These are phyloP conservation scores for Myotis myotis DNA, from an alignment of 2,797 vertebrate species.

Conservation along the genomic window DNA sequence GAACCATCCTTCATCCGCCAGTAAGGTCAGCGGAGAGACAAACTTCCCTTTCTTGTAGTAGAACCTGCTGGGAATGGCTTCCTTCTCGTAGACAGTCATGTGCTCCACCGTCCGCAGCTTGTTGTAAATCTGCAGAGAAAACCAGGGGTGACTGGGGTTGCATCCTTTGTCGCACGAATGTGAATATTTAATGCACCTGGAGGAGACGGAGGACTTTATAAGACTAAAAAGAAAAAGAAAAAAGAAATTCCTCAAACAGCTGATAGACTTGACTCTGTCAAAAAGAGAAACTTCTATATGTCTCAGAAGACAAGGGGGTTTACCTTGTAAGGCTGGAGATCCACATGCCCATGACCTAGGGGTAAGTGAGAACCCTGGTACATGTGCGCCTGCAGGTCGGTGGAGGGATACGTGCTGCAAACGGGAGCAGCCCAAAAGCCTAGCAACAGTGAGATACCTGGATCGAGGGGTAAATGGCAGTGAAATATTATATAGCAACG, in stretches of 20 bases:
- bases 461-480: fast-evolving
- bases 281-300: background rate
- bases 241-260: background rate
- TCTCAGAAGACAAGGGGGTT: background rate
- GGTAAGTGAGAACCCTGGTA: background rate
- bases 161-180: background rate
- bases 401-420: background rate
- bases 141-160: background rate
- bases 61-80: constrained; percentile 91
- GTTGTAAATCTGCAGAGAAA: constrained; percentile 87
- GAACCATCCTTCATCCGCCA: constrained; percentile 95
- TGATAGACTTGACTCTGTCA: background rate
- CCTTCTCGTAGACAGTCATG: constrained; percentile 88
- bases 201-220: background rate
- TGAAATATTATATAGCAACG: background rate
- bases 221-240: background rate
- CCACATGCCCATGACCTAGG: background rate
- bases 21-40: constrained; percentile 92
- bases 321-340: background rate
- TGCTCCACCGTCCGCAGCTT: constrained; percentile 87
- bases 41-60: constrained; percentile 93
- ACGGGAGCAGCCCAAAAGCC: background rate
- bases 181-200: background rate
- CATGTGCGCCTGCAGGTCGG: too few species aligned
- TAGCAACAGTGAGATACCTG: background rate